Evolutionary conservation across 1,140 invertebrate species (phyloP), one percentile per base, ranked within the genome.

Genomic region (Tetragonula clypearis): DNA sequence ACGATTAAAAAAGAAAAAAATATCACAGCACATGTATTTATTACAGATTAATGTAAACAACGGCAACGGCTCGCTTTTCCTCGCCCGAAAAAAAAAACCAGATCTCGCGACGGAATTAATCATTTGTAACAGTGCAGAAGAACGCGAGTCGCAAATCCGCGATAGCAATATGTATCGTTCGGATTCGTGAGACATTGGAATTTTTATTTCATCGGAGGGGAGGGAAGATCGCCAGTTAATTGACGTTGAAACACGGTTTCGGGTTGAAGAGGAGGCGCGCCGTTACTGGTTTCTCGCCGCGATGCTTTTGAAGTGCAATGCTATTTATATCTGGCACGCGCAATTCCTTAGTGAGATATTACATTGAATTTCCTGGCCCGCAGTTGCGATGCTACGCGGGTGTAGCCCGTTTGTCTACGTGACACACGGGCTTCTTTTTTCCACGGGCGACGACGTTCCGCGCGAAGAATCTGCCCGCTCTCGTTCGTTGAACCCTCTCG

Each of bases 341-440:
- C 71, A 82, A 82, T 82, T 82, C 80, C 80, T 82, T 82, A 82
- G 58, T 74, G 71, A 82, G 80, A 82, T 82, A 82, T 82, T 82
- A 82, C 80, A 75, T 82, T 75, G 80, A 82, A 82, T 82, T 82
- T 82, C 71, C 80, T 82, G 71, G 71, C 49, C 56, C 21, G 58
- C 69, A 72, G 69, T 56, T 62, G 56, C 55, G 79, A 72, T 80
- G 60, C 41, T 60, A 79, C 77, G 69, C 68, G 79, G 65, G 60
- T 69, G 53, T 55, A 35, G 55, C 11, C 49, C 58, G 79, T 62
- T 82, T 74, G 23, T 74, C 69, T 41, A 19, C 21, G 41, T 30
- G 71, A 75, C 41, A 53, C 58, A 53, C 58, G 21, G 11, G n/a
- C 53, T 35, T n/a, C 17, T n/a, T 62, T 62, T 65, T 53, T 35